phyloP scores from a whole-genome alignment of 1,140 invertebrate genomes.

The Bactericera cockerelli region DNA sequence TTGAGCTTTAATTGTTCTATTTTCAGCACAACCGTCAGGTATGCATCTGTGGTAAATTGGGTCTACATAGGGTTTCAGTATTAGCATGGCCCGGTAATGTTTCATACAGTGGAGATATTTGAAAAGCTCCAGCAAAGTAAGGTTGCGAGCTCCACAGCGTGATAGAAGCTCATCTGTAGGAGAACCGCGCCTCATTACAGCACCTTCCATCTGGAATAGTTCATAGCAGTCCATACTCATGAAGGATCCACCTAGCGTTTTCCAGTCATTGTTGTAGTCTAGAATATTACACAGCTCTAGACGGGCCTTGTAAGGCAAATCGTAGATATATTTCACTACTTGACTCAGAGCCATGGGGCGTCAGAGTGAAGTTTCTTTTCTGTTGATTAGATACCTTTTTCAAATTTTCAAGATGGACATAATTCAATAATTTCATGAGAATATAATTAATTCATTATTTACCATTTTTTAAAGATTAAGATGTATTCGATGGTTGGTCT shows the following conservation, averaged over 20 bases:
- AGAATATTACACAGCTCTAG: conserved; percentile 55
- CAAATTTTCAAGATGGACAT: too few relatives aligned
- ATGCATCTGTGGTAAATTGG: background rate
- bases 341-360: too few relatives aligned
- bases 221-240: conserved; percentile 34
- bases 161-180: conserved; percentile 58
- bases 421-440: too few relatives aligned
- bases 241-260: conserved; percentile 43
- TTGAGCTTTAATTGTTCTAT: background rate
- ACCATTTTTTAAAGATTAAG: too few relatives aligned
- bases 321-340: conserved; percentile 43
- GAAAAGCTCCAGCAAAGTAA: conserved; percentile 61
- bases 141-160: conserved; percentile 63
- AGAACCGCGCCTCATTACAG: conserved; percentile 35
- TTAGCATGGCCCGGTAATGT: conserved; percentile 50
- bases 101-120: conserved; percentile 49
- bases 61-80: conserved; percentile 41
- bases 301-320: conserved; percentile 49
- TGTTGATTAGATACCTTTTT: too few relatives aligned
- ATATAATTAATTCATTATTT: too few relatives aligned
- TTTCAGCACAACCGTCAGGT: background rate
- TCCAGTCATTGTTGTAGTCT: conserved; percentile 63
- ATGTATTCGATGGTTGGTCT: too few relatives aligned
- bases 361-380: too few relatives aligned
- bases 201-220: conserved; percentile 35